Conservation (phyloP, 2,888 invertebrate species). For the Dione vanillae region DNA sequence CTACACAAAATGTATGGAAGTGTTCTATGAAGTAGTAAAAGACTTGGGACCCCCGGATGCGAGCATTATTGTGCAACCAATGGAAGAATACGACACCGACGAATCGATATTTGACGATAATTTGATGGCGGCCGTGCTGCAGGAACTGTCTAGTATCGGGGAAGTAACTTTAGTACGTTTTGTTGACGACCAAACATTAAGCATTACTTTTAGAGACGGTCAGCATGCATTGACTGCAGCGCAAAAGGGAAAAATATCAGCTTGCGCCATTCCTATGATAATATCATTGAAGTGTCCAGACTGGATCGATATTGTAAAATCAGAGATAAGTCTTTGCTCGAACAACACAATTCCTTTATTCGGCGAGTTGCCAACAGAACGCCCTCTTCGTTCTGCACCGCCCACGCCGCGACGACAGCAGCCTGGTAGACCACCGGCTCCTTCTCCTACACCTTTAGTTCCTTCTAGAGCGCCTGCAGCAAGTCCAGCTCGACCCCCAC, state of each 20-base stretch:
- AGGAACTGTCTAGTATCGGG: constrained; percentile 92
- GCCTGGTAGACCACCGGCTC: constrained; percentile 86
- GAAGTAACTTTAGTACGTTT: constrained; percentile 96
- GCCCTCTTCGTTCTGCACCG: constrained; percentile 75
- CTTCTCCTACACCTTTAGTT: constrained; percentile 79
- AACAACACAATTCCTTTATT: constrained; percentile 93
- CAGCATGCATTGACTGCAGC: constrained; percentile 92
- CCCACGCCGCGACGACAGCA: constrained; percentile 81
- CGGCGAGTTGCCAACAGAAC: constrained; percentile 69
- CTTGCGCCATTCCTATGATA: constrained; percentile 87
- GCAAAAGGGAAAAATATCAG: constrained; percentile 83
- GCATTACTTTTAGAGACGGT: constrained; percentile 96
- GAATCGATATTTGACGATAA: constrained; percentile 91
- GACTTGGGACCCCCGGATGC: constrained; percentile 97
- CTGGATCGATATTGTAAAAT: constrained; percentile 92
- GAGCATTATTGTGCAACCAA: constrained; percentile 90
- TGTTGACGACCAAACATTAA: constrained; percentile 91
- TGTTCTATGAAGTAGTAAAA: constrained; percentile 93
- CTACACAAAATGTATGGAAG: constrained; percentile 88
- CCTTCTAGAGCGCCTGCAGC: constrained; percentile 77
- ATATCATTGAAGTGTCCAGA: constrained; percentile 92
- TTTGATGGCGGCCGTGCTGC: constrained; percentile 90
- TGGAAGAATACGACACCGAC: constrained; percentile 69
- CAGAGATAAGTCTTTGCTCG: constrained; percentile 92
- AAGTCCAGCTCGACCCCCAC: constrained; percentile 82